Conservation (phyloP, 2,888 invertebrate genomes). For the Agrilus mali region DNA sequence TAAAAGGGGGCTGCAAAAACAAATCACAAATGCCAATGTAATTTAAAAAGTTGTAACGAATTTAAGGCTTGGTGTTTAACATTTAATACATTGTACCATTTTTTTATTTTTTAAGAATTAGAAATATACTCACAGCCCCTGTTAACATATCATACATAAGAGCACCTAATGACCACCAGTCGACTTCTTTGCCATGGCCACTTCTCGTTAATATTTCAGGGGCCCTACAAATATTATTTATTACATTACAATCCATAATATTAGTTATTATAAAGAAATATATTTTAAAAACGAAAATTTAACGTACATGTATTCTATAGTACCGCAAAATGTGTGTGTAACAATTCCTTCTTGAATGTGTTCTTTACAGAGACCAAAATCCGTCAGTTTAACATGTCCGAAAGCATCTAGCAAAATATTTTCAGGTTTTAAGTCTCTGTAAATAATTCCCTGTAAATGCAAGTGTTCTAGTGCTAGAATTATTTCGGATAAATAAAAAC, state of each 20-base stretch:
- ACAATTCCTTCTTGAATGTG: conserved; percentile 85
- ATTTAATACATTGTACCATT: too few species aligned
- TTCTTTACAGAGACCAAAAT: conserved; percentile 98
- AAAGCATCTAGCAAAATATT: conserved; percentile 91
- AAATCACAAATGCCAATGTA: too few species aligned
- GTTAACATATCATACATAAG: conserved; percentile 98
- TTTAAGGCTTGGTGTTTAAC: not conserved
- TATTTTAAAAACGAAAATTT: conserved; percentile 2
- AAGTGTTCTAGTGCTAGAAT: conserved; percentile 95
- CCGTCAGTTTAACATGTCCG: conserved; percentile 97
- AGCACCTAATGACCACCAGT: conserved; percentile 99
- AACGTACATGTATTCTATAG: conserved; percentile 94
- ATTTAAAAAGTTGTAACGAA: not conserved
- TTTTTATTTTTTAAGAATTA: too few species aligned
- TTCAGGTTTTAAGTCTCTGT: conserved; percentile 97
- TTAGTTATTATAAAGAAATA: not conserved
- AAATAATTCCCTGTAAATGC: conserved; percentile 93
- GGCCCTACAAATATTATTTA: too few species aligned
- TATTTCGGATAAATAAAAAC: conserved; percentile 96
- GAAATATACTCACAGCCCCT: conserved; percentile 60
- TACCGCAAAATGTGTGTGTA: conserved; percentile 98
- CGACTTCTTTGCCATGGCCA: conserved; percentile 97
- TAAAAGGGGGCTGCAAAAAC: conserved; percentile 79
- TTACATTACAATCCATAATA: conserved; percentile 36
- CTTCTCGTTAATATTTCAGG: conserved; percentile 94